Evolutionary conservation across 2,888 invertebrate genomes (phyloP), one percentile per base, ranked within the genome.

Genomic region (Cheilosia impressa): DNA sequence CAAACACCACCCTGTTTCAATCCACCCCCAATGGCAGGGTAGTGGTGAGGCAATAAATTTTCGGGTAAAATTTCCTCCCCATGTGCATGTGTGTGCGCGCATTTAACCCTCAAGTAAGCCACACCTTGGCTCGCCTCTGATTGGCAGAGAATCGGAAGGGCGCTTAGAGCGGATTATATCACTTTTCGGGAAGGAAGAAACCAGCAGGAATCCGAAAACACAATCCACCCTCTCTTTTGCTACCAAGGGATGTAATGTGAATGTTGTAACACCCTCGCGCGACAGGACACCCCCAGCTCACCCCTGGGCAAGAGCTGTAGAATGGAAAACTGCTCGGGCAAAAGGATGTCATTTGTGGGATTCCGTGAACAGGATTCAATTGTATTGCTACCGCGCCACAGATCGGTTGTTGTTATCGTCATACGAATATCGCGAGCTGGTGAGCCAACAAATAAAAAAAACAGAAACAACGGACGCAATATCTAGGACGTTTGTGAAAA

Each of bases 401-500:
- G 91, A 91, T 92, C 92, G 91, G 92, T 91, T 91, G 92, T 91
- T 91, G 91, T 90, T 91, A 90, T 90, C 90, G 90, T 90, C 90
- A 90, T 75, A 38, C 62, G 27, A 68, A 68, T 75, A 63, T 63
- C 55, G 22, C 15, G 72, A 27, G 47, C 13, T 58, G 2, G 6
- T 1, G 27, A 5, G 27, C 27, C 5, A 27, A 31, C 15, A 47
- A 53, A 79, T 17, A 27, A 65, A 60, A 57, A 53, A 10, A 52
- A 38, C 34, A 50, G 6, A 27, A 27, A 27, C 31, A 34, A 41
- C 22, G 7, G 15, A 57, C 50, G 47, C 43, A 50, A 34, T 50
- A 38, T 66, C 45, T 10, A 47, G 45, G 45, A 58, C 43, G 19
- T 60, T 75, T 65, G 47, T 71, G 69, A 77, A 65, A 75, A 65